Evolutionary conservation across 2,888 invertebrate species (phyloP), one percentile per base, ranked within the genome.

Genomic region (Sialis lutaria): DNA sequence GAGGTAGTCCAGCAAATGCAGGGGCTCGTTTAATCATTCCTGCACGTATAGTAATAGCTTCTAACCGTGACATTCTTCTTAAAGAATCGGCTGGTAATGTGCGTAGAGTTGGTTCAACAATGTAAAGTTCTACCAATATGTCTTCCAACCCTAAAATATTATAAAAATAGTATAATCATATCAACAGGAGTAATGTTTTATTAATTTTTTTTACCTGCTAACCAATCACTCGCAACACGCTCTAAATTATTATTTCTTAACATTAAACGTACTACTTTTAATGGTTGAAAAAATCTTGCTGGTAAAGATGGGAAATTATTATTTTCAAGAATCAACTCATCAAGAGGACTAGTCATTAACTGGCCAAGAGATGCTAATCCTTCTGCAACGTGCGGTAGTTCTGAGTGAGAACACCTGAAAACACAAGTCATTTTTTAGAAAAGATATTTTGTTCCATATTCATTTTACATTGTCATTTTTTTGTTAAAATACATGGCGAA

Each of bases 331-430:
- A 90, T 89, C 46, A 90, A 62, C 61, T 90, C 89, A 62, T 89
- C 90, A 55, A 90, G 79, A 5, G 84, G 79, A 45, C 74, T 74
- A 10, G 42, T 31, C 45, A 86, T 67, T 50, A 72, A 73, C 44
- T 77, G 73, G 50, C 79, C 77, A 34, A 85, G 70, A 40, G 79
- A 73, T 55, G 80, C 78, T 7, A 88, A 64, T 6, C 85, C 86
- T 57, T 78, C 80, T 53, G 81, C 64, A 10, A 88, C 83, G 60
- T 79, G 79, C 5, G 80, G 76, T 48, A 89, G 66, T 59, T 88
- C 88, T 68, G 88, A 87, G 69, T 89, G 88, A n/a, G 89, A 88
- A 62, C 90, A 90, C 89, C 89, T 89, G 64, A 5, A 68, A 67
- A 2, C 4, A 22, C 4, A 22, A 22, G 22, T 22, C 22, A 22